Conservation (phyloP, 37 sponge, comb jelly and placozoan genomes). For the Haliclona indistincta region DNA sequence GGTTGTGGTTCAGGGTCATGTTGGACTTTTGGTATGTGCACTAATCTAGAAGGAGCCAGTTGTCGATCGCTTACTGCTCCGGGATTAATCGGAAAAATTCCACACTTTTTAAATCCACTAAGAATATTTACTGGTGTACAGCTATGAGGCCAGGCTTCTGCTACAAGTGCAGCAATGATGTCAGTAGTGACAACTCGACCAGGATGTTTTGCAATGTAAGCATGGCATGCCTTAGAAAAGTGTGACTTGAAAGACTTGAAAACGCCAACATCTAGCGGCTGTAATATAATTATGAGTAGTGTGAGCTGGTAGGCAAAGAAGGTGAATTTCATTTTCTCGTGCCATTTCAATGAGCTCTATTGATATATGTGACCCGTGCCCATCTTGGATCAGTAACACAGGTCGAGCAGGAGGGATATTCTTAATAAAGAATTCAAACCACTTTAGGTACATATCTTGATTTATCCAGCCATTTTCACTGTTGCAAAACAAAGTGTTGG, state of each 20-base stretch:
- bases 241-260: conserved; percentile 60
- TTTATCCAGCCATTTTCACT: conserved; percentile 73
- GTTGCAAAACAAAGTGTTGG: conserved; percentile 41
- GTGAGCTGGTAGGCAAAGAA: conserved; percentile 65
- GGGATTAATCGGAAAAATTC: conserved; percentile 54
- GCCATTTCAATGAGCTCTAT: conserved; percentile 65
- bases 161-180: conserved; percentile 39
- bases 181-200: conserved; percentile 53
- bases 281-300: conserved; percentile 61
- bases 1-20: neutral
- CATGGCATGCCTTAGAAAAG: conserved; percentile 52
- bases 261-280: conserved; percentile 68
- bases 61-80: conserved; percentile 53
- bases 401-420: conserved; percentile 57
- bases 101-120: conserved; percentile 61
- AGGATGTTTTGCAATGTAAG: conserved; percentile 23
- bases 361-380: conserved; percentile 61
- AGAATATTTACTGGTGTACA: conserved; percentile 50
- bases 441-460: conserved; percentile 37
- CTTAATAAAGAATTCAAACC: conserved; percentile 53
- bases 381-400: conserved; percentile 56
- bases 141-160: conserved; percentile 32
- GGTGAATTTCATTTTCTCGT: conserved; percentile 33
- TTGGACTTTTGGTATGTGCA: neutral
- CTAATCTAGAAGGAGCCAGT: conserved; percentile 54